Conservation (phyloP, 2,888 invertebrate genomes). For the Nasonia oneida region DNA sequence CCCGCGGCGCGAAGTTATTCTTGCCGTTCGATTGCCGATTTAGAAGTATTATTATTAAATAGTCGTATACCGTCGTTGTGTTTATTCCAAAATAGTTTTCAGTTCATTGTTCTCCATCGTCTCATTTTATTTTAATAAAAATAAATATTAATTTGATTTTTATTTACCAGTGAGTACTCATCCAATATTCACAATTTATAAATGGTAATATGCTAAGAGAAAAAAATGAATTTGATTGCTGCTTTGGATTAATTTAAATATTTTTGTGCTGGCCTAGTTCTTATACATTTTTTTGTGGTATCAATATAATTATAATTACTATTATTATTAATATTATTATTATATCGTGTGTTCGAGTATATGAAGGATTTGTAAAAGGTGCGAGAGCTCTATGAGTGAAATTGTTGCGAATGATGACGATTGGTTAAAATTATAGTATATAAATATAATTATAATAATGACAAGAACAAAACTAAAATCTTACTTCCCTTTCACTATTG, state of each 20-base stretch:
- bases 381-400: slow-evolving; percentile 54
- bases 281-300: slow-evolving; percentile 68
- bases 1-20: slow-evolving; percentile 27
- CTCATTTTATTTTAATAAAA: slow-evolving; percentile 24
- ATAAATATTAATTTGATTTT: slow-evolving; percentile 29
- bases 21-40: slow-evolving; percentile 60
- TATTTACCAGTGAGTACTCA: slow-evolving; percentile 29
- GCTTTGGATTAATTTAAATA: slow-evolving; percentile 57
- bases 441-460: slow-evolving; percentile 60
- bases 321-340: slow-evolving; percentile 62
- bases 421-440: slow-evolving; percentile 61
- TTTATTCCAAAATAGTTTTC: slow-evolving; percentile 57
- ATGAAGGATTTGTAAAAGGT: slow-evolving; percentile 63
- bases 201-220: slow-evolving; percentile 26
- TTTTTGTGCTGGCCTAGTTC: slow-evolving; percentile 70
- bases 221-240: slow-evolving; percentile 51
- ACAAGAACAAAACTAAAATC: slow-evolving; percentile 32
- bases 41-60: slow-evolving; percentile 61
- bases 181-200: slow-evolving; percentile 37
- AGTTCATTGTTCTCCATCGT: slow-evolving; percentile 44
- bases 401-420: slow-evolving; percentile 54
- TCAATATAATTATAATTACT: slow-evolving; percentile 64
- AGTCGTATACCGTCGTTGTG: slow-evolving; percentile 55
- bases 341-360: slow-evolving; percentile 65
- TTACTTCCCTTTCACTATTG: slow-evolving; percentile 65